Percentiles rank a stretch among this genome's conserved stretches.
These are phyloP conservation scores for Danio kyathit DNA, from an alignment of 2,797 vertebrate species.

Conservation along the genomic window DNA sequence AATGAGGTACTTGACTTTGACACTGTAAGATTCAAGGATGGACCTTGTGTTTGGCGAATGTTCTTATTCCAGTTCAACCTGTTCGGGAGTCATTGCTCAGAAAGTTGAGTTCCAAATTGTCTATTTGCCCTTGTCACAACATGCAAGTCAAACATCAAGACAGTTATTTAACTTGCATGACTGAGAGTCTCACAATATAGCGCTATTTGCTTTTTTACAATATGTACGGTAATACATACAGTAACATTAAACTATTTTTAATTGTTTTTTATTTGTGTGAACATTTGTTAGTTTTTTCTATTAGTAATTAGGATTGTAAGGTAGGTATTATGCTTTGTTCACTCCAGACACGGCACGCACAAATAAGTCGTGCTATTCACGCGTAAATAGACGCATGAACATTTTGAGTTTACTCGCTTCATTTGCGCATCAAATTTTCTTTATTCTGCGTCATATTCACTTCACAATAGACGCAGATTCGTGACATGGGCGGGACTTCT, in stretches of 20 bases:
- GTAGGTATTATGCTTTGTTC: not conserved
- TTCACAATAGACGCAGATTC: no score
- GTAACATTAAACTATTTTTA: not conserved
- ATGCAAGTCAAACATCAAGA: conserved; percentile 20
- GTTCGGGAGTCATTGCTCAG: conserved; percentile 36
- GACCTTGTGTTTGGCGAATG: conserved; percentile 27
- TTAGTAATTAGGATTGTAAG: not conserved
- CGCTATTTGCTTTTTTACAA: not conserved
- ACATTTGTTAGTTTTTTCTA: not conserved
- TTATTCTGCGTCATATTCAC: no score
- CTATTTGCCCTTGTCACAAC: conserved; percentile 13
- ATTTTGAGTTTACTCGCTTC: no score
- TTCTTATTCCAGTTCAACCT: conserved; percentile 48
- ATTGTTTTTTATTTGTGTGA: not conserved
- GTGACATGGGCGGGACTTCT: no score
- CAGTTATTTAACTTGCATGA: not conserved
- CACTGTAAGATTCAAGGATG: conserved; percentile 5
- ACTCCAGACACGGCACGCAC: no score
- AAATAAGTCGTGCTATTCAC: no score
- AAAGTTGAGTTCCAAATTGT: conserved; percentile 7
- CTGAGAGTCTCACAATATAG: not conserved
- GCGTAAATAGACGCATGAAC: no score
- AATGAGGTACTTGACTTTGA: conserved; percentile 5
- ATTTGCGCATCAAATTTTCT: no score
- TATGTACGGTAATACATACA: not conserved